Evolutionary conservation across 2,113 vertebrate species (phyloP), one percentile per base, ranked within the genome.

Genomic region (Promerops cafer): DNA sequence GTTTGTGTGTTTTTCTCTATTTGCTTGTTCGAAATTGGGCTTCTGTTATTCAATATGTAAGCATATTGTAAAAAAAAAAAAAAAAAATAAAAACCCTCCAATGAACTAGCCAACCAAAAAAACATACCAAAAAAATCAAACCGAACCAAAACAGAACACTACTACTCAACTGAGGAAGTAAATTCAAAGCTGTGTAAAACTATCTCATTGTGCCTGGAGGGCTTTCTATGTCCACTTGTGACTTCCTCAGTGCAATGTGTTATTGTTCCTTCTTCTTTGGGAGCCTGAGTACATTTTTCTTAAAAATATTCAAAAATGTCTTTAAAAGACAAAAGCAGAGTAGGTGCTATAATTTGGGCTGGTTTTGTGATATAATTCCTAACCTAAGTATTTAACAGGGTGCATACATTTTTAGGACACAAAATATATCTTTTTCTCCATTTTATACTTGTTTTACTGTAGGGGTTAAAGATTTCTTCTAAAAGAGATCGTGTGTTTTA

Each of bases 401-500:
- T 91, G 7, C 3, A 12, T 53, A 60, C 22, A 76, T 81, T 68
- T 88, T 94, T 83, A 82, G 83, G 59, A 50, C 17, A 26, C 10
- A 54, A 79, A 93, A 59, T 49, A 16, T 83, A 21, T 59, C 20
- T 56, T 57, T 78, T 63, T 80, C 49, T 78, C 81, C 37, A 49
- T 85, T 66, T 83, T 76, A 75, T 83, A 83, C 52, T 83, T 89
- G 27, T 56, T 54, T 84, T 83, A 59, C 49, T 79, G 10, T 57
- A 63, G 30, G 16, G 72, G 61, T 90, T 92, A 75, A 91, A 53
- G 39, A 52, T 91, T 80, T 69, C 47, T 90, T 95, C 19, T 23
- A 81, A 86, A 87, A 65, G 20, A 60, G 27, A 69, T 61, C 89
- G 81, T 78, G 91, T 94, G 31, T 94, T 86, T 66, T 84, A 90